phyloP scores from a whole-genome alignment of 2,797 vertebrate genomes.

The Thaleichthys pacificus region DNA sequence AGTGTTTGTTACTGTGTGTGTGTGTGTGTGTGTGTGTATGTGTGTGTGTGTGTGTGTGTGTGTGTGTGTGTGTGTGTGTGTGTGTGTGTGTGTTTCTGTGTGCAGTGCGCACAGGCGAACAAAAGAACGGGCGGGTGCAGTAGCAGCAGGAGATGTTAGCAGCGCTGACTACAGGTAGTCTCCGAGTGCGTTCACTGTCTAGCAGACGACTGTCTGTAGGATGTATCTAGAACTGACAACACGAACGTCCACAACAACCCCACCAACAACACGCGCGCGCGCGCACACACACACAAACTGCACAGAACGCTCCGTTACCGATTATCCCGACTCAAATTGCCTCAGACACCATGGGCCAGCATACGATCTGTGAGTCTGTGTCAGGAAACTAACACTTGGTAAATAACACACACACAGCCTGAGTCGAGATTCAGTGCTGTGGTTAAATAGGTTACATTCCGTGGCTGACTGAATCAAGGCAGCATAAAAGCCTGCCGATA shows the following conservation, averaged over 20 bases:
- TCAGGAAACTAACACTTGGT: background rate
- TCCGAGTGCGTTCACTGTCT: conserved; percentile 17
- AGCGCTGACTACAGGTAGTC: conserved; percentile 35
- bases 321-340: background rate
- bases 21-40: conserved; percentile 17
- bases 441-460: conserved; percentile 49
- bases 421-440: conserved; percentile 16
- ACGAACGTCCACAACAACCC: too few species aligned
- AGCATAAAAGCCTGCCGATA: background rate
- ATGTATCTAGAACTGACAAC: background rate
- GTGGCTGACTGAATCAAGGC: conserved; percentile 35
- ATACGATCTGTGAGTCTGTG: background rate
- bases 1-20: conserved; percentile 13
- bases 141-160: conserved; percentile 2
- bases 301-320: background rate
- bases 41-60: conserved; percentile 21
- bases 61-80: conserved; percentile 22
- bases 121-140: conserved; percentile 56
- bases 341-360: background rate
- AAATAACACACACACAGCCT: conserved; percentile 1
- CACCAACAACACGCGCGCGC: background rate
- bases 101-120: conserved; percentile 49
- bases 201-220: background rate
- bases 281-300: conserved; percentile 5
- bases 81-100: background rate